Base-by-base conservation (phyloP, 2,888 invertebrate genomes). In the Cephus nigrinus region DNA sequence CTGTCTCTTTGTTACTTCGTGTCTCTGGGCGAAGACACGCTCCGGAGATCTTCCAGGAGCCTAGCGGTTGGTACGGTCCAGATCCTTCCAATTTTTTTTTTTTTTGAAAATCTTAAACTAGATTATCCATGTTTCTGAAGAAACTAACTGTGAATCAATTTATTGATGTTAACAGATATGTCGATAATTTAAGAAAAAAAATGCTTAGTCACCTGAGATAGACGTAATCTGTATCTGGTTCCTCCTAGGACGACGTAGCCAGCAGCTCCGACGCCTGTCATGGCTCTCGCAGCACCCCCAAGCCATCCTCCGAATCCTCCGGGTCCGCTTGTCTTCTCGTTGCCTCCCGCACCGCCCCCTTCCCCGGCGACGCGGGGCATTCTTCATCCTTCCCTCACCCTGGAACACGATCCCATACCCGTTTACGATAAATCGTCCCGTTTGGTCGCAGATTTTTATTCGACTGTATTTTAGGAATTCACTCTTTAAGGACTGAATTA, bases 211-310 rank as follows among this genome's bases (percentile, higher is more conserved):
- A 91, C 90, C 88, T 90, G 90, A 15, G 91, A 90, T 36, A 90
- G 93, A 88, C 95, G 94, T 86, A 95, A 94, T 85, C 95, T 94
- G 93, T 95, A 95, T 90, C 95, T 94, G 91, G 95, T 94, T 87
- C 95, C 94, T 88, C 95, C 95, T 92, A 95, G 93, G 90, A 94
- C 94, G 92, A 94, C 94, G 92, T 94, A 94, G 83, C 92, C 90
- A 78, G 87, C 86, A 76, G 82, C 83, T 75, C 85, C 84, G 80
- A 83, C 85, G 77, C 87, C 88, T 75, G 87, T 88, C 84, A 90
- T 86, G 75, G 89, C 85, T 79, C 88, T 87, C 74, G 90, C 87
- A 40, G 90, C 89, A 68, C 88, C 90, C 71, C 89, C 90, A 74
- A 90, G 86, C 90, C 90, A 89, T 84, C 87, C 88, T 81, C 30